Evolutionary conservation across 2,888 invertebrate species (phyloP).

Genomic region (Platycheirus rosarum): DNA sequence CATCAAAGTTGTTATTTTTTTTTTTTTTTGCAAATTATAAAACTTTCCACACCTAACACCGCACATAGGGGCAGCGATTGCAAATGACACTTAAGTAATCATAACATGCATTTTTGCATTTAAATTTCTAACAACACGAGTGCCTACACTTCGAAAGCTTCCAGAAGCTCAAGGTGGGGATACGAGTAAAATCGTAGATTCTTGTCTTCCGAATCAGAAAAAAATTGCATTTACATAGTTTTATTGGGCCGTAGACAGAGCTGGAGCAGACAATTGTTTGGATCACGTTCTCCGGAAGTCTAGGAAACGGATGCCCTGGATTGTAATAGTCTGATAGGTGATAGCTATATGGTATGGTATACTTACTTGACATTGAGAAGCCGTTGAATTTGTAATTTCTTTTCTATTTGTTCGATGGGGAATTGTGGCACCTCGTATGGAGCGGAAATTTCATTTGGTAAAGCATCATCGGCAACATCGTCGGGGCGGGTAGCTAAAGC

Average conservation of each 20-base stretch:
- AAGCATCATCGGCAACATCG: constrained; percentile 74
- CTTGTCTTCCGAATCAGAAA: not conserved
- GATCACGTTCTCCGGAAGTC: constrained; percentile 45
- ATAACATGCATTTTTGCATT: constrained; percentile 1
- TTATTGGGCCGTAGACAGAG: no score
- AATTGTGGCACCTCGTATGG: constrained; percentile 99
- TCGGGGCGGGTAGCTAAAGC: constrained; percentile 49
- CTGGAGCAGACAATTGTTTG: constrained; percentile 6
- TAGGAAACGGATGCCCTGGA: no score
- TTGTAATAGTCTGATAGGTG: no score
- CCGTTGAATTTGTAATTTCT: constrained; percentile 93
- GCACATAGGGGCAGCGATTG: not conserved
- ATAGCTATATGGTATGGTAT: not conserved
- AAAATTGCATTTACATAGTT: not conserved
- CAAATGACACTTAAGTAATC: not conserved
- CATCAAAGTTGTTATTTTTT: no score
- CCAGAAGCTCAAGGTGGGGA: not conserved
- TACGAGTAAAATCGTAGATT: not conserved
- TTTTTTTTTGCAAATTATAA: no score
- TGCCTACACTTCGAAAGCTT: not conserved
- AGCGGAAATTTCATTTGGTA: constrained; percentile 93
- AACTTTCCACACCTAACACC: no score
- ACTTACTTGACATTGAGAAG: constrained; percentile 94
- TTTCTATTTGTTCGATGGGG: constrained; percentile 98
- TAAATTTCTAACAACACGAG: not conserved